Evolutionary conservation across 2,113 vertebrate species (phyloP).

Genomic region (Clarias gariepinus): DNA sequence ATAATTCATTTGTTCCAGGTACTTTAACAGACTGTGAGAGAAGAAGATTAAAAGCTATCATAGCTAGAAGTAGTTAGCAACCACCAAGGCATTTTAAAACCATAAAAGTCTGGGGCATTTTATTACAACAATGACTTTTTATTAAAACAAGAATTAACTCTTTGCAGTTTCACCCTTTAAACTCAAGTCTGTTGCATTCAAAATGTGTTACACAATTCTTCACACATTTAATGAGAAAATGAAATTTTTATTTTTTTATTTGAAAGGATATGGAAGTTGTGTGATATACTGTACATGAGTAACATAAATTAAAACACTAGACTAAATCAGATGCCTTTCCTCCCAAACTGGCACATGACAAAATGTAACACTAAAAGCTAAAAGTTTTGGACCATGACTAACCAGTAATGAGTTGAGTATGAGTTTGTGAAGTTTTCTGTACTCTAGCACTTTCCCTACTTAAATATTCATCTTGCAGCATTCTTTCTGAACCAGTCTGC

Average conservation of each 20-base stretch:
- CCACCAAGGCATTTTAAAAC: neutral
- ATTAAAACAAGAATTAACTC: neutral
- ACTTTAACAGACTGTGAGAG: neutral
- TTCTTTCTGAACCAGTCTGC: neutral
- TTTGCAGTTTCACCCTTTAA: neutral
- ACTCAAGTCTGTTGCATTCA: neutral
- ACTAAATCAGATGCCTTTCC: neutral
- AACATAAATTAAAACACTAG: neutral
- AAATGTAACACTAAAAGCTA: constrained; percentile 1
- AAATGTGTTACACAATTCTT: neutral
- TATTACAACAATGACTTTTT: neutral
- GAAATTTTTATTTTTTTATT: neutral
- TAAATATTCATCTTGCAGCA: constrained; percentile 35
- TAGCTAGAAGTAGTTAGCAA: neutral
- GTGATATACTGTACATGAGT: neutral
- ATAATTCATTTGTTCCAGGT: neutral
- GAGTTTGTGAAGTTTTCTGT: neutral
- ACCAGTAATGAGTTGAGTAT: constrained; percentile 49
- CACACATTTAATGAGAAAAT: neutral
- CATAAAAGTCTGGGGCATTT: neutral
- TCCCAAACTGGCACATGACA: neutral
- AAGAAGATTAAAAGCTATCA: neutral
- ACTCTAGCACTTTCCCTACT: constrained; percentile 3
- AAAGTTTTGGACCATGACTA: constrained; percentile 12
- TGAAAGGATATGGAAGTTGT: neutral